Base-by-base conservation (phyloP, 2,888 invertebrate species). In the Alloscopus bannaensis region DNA sequence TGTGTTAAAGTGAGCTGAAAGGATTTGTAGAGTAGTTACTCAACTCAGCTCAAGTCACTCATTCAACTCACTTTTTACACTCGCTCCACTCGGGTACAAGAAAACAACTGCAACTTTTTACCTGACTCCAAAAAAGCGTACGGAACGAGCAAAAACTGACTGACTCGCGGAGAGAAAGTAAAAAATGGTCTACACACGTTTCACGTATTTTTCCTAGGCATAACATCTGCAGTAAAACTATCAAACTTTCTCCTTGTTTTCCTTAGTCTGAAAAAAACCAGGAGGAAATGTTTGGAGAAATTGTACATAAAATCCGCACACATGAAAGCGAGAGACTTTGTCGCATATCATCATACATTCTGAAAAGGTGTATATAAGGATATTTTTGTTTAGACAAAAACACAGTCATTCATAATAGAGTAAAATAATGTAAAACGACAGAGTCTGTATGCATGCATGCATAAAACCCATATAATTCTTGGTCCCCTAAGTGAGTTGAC, bases 1-100 rank as follows among this genome's bases (percentile, higher is more conserved):
- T 28, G 55, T 73, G 73, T 64, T 65, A 65, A 73, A 64, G 57
- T 40, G 73, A 73, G 64, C 65, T 71, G 71, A 71, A 71, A 71
- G 28, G 40, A 36, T 36, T 26, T 29, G 62, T 28, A 52, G 45
- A 20, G 64, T 60, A 47, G 62, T 52, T 40, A 52, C 62, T 65
- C 57, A 73, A 55, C 65, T 73, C 65, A 57, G 4, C 47, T 59
- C 70, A 70, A n/a, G 70, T 71, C 60, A 62, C 50, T 71, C 62
- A 71, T 62, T 72, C 64, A 50, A 64, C 47, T 72, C 31, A 64
- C 72, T 64, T 62, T 62, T 59, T 47, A 36, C 36, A 36, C 36
- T 13, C 8, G 13, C 8, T 36, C 6, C 8, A 13, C 50, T 4
- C 4, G n/a, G 20, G 50, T 11, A 59, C 20, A 59, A 20, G 13